Percentiles rank a stretch among this genome's conserved stretches.
These are phyloP conservation scores for Muscicapa adusta DNA, from an alignment of 2,113 vertebrate genomes.

Conservation along the genomic window DNA sequence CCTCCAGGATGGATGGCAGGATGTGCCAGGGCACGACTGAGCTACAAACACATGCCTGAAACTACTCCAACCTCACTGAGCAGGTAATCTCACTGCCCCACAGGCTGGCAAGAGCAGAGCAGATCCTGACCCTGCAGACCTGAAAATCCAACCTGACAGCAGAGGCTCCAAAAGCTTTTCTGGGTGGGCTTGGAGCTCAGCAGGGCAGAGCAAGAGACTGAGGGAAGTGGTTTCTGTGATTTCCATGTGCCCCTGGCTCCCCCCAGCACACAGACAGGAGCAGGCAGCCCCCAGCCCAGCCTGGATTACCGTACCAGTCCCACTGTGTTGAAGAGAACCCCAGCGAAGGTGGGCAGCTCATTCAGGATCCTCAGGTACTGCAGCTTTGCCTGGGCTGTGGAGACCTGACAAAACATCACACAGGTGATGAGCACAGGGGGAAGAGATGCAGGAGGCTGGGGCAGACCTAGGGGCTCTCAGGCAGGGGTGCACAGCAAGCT, in stretches of 20 bases:
- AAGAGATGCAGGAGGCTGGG: neutral
- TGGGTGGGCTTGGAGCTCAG: neutral
- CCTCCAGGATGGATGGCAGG: fast-evolving
- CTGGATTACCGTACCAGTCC: slow-evolving; percentile 83
- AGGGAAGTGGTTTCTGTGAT: neutral
- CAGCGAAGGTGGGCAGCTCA: slow-evolving; percentile 94
- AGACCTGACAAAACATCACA: slow-evolving; percentile 78
- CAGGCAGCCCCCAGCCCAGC: neutral
- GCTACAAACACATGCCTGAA: neutral
- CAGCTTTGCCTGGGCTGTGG: slow-evolving; percentile 92
- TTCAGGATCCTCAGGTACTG: slow-evolving; percentile 96
- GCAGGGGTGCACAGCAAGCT: fast-evolving
- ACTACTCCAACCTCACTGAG: neutral
- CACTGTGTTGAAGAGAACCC: slow-evolving; percentile 94
- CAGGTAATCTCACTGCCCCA: fast-evolving
- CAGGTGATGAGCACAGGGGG: neutral
- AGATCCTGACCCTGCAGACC: too few relatives aligned
- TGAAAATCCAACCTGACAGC: neutral
- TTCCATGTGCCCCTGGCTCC: neutral
- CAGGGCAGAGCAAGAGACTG: neutral
- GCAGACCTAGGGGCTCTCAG: neutral
- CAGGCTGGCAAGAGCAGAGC: neutral
- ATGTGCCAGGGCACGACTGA: neutral
- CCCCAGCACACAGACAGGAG: neutral
- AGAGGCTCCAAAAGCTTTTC: neutral